Conservation (phyloP, 2,113 vertebrate species). For the Paradisaea rubra region DNA sequence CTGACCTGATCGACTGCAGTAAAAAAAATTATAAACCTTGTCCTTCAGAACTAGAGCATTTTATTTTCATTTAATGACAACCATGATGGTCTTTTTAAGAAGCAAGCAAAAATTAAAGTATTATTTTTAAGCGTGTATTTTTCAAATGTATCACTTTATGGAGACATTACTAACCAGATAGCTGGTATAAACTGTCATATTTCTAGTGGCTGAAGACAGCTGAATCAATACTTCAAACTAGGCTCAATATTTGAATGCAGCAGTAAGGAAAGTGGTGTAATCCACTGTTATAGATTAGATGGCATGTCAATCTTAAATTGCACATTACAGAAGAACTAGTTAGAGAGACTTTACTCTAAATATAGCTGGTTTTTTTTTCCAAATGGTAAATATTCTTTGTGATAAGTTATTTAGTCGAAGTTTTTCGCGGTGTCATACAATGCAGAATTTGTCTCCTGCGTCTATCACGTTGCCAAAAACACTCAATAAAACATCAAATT, state of each 20-base stretch:
- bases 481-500: conserved; percentile 13
- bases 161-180: conserved; percentile 47
- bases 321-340: neutral
- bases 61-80: conserved; percentile 28
- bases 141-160: conserved; percentile 31
- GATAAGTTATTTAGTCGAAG: neutral
- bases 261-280: conserved; percentile 16
- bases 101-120: conserved; percentile 45
- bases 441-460: neutral
- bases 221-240: conserved; percentile 37
- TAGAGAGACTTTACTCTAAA: neutral
- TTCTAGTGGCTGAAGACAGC: conserved; percentile 17
- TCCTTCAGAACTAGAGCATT: neutral
- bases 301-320: conserved; percentile 4
- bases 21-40: neutral
- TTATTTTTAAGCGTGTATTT: conserved; percentile 26
- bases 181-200: conserved; percentile 23
- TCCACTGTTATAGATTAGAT: conserved; percentile 19
- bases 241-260: conserved; percentile 33
- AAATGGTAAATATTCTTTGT: neutral
- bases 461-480: neutral
- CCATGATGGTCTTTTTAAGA: conserved; percentile 2
- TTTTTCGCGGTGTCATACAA: neutral
- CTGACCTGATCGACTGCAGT: neutral
- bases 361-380: neutral